Percentiles rank a stretch among this genome's conserved stretches.
Conservation (phyloP, 2,888 invertebrate genomes). For the Erannis defoliaria region DNA sequence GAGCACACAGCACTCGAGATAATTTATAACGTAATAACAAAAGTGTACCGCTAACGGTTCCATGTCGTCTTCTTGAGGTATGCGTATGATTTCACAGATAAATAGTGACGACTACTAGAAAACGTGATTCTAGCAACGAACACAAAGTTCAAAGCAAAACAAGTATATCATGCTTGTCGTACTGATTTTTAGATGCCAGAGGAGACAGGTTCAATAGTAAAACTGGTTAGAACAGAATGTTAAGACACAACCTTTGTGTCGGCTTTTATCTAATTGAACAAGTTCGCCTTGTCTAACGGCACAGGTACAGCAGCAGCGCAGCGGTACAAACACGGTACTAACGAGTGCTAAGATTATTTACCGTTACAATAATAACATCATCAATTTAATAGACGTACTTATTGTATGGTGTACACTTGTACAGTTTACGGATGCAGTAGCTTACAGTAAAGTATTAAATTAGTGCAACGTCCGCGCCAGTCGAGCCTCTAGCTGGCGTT, state of each 20-base stretch:
- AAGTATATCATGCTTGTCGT: constrained; percentile 7
- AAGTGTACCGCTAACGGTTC: constrained; percentile 56
- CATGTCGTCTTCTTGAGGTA: constrained; percentile 52
- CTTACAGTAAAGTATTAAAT: constrained; percentile 30
- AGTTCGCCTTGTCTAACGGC: constrained; percentile 39
- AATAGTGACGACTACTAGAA: constrained; percentile 42
- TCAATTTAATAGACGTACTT: constrained; percentile 40
- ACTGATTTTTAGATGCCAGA: constrained; percentile 10
- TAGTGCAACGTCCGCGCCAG: constrained; percentile 44
- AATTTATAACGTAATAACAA: constrained; percentile 47
- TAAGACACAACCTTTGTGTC: constrained; percentile 35
- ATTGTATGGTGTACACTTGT: constrained; percentile 34
- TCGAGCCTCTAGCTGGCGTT: constrained; percentile 50
- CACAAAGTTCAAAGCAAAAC: constrained; percentile 17
- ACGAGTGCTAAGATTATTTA: constrained; percentile 40
- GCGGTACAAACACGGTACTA: constrained; percentile 39
- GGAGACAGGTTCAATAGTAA: constrained; percentile 22
- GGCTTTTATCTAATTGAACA: constrained; percentile 38
- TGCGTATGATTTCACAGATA: constrained; percentile 49
- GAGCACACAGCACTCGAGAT: constrained; percentile 42
- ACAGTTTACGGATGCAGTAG: constrained; percentile 14
- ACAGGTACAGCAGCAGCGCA: constrained; percentile 37
- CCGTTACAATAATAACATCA: constrained; percentile 50
- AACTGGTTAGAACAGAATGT: constrained; percentile 33
- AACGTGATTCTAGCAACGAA: constrained; percentile 38